Base-by-base conservation (phyloP, 2,888 invertebrate species). In the Cephus spinipes region DNA sequence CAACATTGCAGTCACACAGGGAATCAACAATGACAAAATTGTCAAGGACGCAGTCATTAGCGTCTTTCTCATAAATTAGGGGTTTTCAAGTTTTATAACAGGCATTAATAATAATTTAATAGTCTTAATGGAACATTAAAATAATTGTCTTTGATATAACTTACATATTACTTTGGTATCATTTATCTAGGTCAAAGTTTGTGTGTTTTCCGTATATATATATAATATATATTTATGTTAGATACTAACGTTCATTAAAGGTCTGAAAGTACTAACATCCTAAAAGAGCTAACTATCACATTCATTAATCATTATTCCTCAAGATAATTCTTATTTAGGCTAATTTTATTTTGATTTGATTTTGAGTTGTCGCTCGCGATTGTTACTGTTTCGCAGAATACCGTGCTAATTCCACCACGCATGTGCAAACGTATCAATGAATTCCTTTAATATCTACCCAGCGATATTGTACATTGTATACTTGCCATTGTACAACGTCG, bases 281-380 rank as follows among this genome's bases (percentile, higher is more conserved):
- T 88, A 87, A 86, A 83, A 86, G 85, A 87, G 87, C 87, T 85
- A 87, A 79, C 90, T 90, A 90, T 90, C 90, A 90, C 90, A 90
- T 89, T 89, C 84, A 90, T 85, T 83, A 87, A 85, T 74, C 9
- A 71, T 71, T 68, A 69, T 69, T 77, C 30, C 55, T 73, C 73
- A 81, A 76, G 76, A 36, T 74, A 68, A 68, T 73, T 68, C 30
- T 73, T 74, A 77, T 75, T 79, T 73, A 78, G 77, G 55, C 33
- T 77, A 73, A 77, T 77, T 74, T 74, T 69, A 76, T 78, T 77
- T 76, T 71, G 73, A 40, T 68, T 35, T 75, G 69, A 76, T 81
- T 82, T 82, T 79, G 68, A 81, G 80, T 81, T 81, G 78, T 82
- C 79, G 77, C 78, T 81, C 79, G 76, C 78, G 79, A 79, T 36